phyloP scores from a whole-genome alignment of 2,797 vertebrate genomes.

The Schizopygopsis malacanthus region DNA sequence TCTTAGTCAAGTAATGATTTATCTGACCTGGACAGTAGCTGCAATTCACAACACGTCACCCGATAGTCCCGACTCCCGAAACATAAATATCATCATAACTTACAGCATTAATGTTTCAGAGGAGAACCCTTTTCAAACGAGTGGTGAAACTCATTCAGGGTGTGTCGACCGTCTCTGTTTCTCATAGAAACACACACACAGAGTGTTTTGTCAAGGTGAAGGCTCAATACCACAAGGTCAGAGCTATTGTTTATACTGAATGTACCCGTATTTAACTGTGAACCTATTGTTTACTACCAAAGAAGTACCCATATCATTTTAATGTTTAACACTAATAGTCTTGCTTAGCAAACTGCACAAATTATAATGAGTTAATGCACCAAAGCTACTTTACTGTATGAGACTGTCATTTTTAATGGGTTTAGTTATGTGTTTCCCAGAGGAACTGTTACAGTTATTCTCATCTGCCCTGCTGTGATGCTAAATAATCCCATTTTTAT shows the following conservation, averaged over 20 bases:
- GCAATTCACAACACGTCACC: conserved; percentile 1
- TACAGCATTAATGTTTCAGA: conserved; percentile 56
- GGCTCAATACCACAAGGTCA: conserved; percentile 2
- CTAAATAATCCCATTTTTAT: conserved; percentile 18
- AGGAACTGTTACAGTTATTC: background rate
- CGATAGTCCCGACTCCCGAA: background rate
- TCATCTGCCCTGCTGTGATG: conserved; percentile 1
- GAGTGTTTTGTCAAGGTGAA: background rate
- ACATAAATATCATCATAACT: conserved; percentile 40
- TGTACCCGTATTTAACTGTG: background rate
- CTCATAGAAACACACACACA: background rate
- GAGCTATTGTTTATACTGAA: background rate
- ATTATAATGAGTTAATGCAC: background rate
- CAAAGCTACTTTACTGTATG: background rate
- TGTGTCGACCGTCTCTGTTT: background rate
- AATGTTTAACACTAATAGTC: background rate
- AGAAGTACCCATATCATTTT: background rate
- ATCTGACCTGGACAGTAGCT: conserved; percentile 27
- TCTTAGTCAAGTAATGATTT: conserved; percentile 10
- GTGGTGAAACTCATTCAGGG: conserved; percentile 32
- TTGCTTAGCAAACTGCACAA: background rate
- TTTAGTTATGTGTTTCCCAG: background rate
- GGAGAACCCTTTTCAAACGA: conserved; percentile 41
- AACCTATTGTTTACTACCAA: background rate
- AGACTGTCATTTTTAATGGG: background rate